These are phyloP conservation scores for Hippocampus zosterae DNA, from an alignment of 2,113 vertebrate species.

Conservation along the genomic window DNA sequence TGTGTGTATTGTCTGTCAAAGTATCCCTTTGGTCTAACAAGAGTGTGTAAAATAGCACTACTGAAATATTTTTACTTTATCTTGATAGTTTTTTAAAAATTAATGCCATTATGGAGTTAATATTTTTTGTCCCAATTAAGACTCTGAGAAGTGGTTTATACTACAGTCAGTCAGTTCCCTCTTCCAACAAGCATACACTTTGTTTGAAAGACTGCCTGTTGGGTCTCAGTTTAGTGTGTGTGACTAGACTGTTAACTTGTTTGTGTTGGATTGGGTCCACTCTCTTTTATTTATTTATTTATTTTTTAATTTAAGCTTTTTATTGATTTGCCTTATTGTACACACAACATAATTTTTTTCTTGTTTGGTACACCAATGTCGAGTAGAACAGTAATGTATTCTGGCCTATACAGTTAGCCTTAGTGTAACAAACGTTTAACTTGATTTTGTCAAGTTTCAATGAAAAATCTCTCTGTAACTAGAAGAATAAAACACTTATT, in stretches of 20 bases:
- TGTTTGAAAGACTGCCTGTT: constrained; percentile 32
- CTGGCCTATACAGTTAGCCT: not conserved
- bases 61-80: not conserved
- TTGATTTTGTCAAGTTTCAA: not conserved
- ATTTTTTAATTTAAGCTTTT: too few relatives aligned
- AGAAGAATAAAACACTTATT: too few relatives aligned
- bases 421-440: not conserved
- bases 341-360: constrained; percentile 4
- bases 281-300: too few relatives aligned
- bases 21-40: not conserved
- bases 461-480: too few relatives aligned
- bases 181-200: constrained; percentile 9
- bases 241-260: constrained; percentile 48
- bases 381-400: not conserved
- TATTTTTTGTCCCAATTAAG: not conserved
- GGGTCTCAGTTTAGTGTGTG: constrained; percentile 23
- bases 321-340: not conserved
- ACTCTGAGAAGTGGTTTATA: not conserved
- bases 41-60: too few relatives aligned
- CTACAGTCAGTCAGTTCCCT: not conserved
- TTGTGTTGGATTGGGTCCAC: constrained; percentile 32
- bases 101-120: not conserved
- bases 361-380: not conserved
- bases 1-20: not conserved
- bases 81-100: not conserved